These are phyloP conservation scores for Meghimatium bilineatum DNA, from an alignment of 2,888 invertebrate species.

Conservation along the genomic window DNA sequence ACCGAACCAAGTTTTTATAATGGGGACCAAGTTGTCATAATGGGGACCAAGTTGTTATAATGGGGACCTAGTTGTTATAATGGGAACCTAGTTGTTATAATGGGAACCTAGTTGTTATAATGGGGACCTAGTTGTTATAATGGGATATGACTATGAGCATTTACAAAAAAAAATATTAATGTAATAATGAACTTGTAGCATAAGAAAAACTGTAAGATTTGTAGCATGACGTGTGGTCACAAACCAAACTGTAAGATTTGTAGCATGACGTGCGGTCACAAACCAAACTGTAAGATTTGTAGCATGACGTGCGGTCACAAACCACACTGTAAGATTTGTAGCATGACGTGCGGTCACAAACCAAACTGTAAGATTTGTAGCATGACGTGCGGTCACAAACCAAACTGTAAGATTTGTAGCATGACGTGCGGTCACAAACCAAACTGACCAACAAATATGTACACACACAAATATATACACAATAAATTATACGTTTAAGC, in stretches of 20 bases:
- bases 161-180: neutral
- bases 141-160: no score
- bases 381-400: neutral
- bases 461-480: neutral
- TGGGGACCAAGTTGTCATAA: no score
- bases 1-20: no score
- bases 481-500: conserved; percentile 35
- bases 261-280: conserved; percentile 28
- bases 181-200: neutral
- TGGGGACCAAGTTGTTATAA: no score
- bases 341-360: conserved; percentile 31
- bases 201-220: neutral
- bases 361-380: no score
- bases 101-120: no score
- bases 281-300: conserved; percentile 32
- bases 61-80: no score
- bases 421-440: conserved; percentile 34
- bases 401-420: conserved; percentile 24
- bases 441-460: conserved; percentile 36
- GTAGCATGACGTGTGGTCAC: conserved; percentile 24
- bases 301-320: conserved; percentile 29
- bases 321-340: conserved; percentile 30
- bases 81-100: no score
- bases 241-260: conserved; percentile 34
- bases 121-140: no score